Evolutionary conservation across 2,888 invertebrate species (phyloP).

Genomic region (Altica lythri): DNA sequence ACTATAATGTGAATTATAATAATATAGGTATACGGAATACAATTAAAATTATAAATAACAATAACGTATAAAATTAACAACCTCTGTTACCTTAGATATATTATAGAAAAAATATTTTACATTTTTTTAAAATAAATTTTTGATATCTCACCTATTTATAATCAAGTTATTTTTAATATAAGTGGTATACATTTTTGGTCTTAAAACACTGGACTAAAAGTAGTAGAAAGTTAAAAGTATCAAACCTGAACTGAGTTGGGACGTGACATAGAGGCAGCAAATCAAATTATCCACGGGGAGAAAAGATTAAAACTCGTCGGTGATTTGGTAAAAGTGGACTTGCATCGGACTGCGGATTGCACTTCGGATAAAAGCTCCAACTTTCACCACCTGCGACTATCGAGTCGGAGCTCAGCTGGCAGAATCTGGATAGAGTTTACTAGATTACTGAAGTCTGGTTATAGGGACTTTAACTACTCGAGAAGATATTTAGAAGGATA

Average conservation of each 20-base stretch:
- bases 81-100: too few species aligned
- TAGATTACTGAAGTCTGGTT: slow-evolving; percentile 43
- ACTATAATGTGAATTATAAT: too few species aligned
- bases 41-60: too few species aligned
- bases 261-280: slow-evolving; percentile 27
- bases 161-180: too few species aligned
- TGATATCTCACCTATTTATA: too few species aligned
- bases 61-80: too few species aligned
- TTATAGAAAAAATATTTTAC: too few species aligned
- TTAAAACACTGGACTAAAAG: not conserved
- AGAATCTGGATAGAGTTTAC: slow-evolving; percentile 50
- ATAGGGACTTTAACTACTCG: slow-evolving; percentile 22
- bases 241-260: not conserved
- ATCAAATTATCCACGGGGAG: slow-evolving; percentile 44
- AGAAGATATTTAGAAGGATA: too few species aligned
- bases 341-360: slow-evolving; percentile 47
- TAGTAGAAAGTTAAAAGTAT: not conserved
- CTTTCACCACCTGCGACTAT: slow-evolving; percentile 47
- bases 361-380: slow-evolving; percentile 52
- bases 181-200: too few species aligned
- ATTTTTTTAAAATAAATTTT: too few species aligned
- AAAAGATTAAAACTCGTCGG: slow-evolving; percentile 50
- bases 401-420: slow-evolving; percentile 46
- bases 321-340: slow-evolving; percentile 52
- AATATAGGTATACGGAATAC: too few species aligned